These are phyloP conservation scores for Chlorops oryzae DNA, from an alignment of 1,140 invertebrate genomes.

Conservation along the genomic window DNA sequence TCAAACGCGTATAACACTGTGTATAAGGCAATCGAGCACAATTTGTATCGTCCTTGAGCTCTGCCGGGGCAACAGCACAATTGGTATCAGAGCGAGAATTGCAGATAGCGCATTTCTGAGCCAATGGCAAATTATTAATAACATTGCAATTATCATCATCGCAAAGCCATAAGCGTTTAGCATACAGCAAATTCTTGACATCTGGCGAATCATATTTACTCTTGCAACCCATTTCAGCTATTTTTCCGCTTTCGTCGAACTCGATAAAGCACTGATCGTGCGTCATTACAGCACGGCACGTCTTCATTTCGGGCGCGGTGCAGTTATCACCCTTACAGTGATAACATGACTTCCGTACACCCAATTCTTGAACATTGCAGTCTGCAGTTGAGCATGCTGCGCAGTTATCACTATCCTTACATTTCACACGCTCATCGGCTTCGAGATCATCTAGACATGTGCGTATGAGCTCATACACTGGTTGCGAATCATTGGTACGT, in stretches of 20 bases:
- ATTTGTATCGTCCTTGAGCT: not conserved
- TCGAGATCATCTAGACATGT: constrained; percentile 35
- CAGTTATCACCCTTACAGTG: constrained; percentile 28
- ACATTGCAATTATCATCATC: constrained; percentile 36
- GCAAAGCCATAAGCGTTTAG: constrained; percentile 34
- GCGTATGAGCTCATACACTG: constrained; percentile 29
- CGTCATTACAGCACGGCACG: constrained; percentile 29
- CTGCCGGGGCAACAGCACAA: constrained; percentile 24
- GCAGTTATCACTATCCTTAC: constrained; percentile 21
- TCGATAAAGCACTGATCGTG: constrained; percentile 34
- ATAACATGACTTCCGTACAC: constrained; percentile 30
- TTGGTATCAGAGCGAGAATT: constrained; percentile 29
- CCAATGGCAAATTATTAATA: constrained; percentile 17
- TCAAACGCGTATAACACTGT: constrained; percentile 32
- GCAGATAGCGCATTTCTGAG: constrained; percentile 25
- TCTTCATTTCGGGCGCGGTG: constrained; percentile 18
- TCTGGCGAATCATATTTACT: constrained; percentile 36
- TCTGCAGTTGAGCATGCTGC: constrained; percentile 19
- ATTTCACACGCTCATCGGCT: constrained; percentile 27
- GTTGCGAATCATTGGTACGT: constrained; percentile 19
- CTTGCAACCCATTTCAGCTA: constrained; percentile 30
- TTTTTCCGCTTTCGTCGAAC: constrained; percentile 16
- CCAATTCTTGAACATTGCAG: constrained; percentile 30
- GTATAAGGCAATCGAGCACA: constrained; percentile 25
- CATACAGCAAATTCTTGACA: constrained; percentile 12